Evolutionary conservation across 1,140 invertebrate species (phyloP).

Genomic region (Diplogasteroides magnus): DNA sequence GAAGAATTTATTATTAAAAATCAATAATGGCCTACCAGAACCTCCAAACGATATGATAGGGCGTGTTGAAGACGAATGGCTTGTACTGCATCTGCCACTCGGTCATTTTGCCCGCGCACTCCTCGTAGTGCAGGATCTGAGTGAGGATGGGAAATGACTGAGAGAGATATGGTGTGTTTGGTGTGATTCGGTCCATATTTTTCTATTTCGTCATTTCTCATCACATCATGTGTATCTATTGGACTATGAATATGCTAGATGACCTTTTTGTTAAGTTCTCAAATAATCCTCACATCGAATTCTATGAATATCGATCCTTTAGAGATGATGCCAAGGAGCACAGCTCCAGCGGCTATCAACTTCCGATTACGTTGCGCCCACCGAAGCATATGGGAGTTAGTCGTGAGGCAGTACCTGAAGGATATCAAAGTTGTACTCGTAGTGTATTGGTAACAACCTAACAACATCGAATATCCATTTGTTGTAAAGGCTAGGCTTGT

Average conservation of each 20-base stretch:
- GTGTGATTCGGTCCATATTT: not conserved
- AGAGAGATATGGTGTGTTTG: too few species aligned
- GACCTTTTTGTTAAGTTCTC: too few species aligned
- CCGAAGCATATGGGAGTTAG: constrained; percentile 22
- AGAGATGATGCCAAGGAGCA: constrained; percentile 45
- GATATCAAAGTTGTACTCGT: too few species aligned
- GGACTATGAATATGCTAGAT: too few species aligned
- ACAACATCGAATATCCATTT: too few species aligned
- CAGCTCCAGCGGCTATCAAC: constrained; percentile 38
- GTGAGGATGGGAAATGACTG: too few species aligned
- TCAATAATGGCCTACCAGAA: constrained; percentile 21
- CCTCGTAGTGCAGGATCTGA: constrained; percentile 37
- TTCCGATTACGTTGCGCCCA: constrained; percentile 40
- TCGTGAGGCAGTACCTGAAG: constrained; percentile 42
- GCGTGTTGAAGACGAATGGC: constrained; percentile 40
- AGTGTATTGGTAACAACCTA: too few species aligned
- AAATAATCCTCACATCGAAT: constrained; percentile 41
- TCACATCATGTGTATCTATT: too few species aligned
- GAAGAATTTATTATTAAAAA: constrained; percentile 32
- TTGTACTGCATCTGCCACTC: constrained; percentile 38
- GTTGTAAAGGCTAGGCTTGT: too few species aligned
- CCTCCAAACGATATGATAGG: constrained; percentile 34
- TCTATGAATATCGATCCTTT: constrained; percentile 49
- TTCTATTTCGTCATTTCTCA: not conserved
- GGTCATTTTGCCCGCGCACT: constrained; percentile 43